Percentiles rank a stretch among this genome's conserved stretches.
These are phyloP conservation scores for Hyperoplus lanceolatus DNA, from an alignment of 2,797 vertebrate genomes.

Conservation along the genomic window DNA sequence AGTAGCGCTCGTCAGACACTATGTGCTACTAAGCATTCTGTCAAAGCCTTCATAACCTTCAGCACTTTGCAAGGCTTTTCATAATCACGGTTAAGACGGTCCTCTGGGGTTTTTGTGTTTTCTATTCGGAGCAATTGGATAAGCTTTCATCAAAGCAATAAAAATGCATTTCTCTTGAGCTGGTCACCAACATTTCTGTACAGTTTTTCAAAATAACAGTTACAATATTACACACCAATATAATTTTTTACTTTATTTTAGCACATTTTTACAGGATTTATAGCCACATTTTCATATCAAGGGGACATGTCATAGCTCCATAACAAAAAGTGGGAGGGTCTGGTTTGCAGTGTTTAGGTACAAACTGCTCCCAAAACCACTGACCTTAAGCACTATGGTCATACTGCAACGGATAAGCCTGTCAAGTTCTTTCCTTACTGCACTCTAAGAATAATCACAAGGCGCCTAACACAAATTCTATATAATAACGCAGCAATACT, in stretches of 20 bases:
- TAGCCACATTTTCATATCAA: not conserved
- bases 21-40: not conserved
- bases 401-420: slow-evolving; percentile 35
- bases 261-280: not conserved
- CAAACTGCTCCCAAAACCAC: slow-evolving; percentile 35
- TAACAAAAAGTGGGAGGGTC: not conserved
- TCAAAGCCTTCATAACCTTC: slow-evolving; percentile 18
- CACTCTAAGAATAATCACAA: slow-evolving; percentile 23
- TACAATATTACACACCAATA: not conserved
- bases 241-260: not conserved
- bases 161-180: slow-evolving; percentile 15
- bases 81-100: slow-evolving; percentile 26
- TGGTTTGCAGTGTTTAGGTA: slow-evolving; percentile 19
- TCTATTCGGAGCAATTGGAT: slow-evolving; percentile 32
- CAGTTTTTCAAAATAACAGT: not conserved
- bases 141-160: slow-evolving; percentile 26
- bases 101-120: slow-evolving; percentile 21
- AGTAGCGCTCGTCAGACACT: not conserved
- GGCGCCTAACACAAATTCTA: not conserved
- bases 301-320: not conserved
- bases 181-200: slow-evolving; percentile 6
- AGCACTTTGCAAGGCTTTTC: slow-evolving; percentile 2
- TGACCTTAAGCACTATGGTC: slow-evolving; percentile 35
- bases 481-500: not conserved
- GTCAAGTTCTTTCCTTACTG: slow-evolving; percentile 29